These are phyloP conservation scores for Pherbina coryleti DNA, from an alignment of 2,888 invertebrate species.

Conservation along the genomic window DNA sequence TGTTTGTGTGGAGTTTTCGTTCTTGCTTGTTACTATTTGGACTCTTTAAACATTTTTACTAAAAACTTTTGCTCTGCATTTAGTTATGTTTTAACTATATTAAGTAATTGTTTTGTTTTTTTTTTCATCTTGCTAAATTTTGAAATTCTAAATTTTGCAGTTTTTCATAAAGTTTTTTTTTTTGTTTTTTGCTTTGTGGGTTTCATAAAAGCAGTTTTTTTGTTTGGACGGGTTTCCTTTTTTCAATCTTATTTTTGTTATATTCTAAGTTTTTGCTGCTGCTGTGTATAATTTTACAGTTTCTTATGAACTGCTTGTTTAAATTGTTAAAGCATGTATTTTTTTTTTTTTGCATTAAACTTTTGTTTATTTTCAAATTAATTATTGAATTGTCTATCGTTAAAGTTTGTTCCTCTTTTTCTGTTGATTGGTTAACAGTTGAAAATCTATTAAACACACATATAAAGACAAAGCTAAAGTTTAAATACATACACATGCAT, in stretches of 20 bases:
- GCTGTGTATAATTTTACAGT: background rate
- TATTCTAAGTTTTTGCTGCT: constrained; percentile 3
- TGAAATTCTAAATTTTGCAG: background rate
- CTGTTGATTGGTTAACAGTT: background rate
- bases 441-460: constrained; percentile 6
- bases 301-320: background rate
- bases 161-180: background rate
- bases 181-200: constrained; percentile 39
- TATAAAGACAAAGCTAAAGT: constrained; percentile 1
- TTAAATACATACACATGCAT: background rate
- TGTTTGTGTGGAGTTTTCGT: background rate
- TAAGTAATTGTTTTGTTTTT: background rate
- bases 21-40: background rate
- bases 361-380: background rate
- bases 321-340: background rate
- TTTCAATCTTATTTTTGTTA: constrained; percentile 62
- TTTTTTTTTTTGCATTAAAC: background rate
- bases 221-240: constrained; percentile 64
- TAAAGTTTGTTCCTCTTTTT: constrained; percentile 12
- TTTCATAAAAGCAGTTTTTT: constrained; percentile 56
- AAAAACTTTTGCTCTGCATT: background rate
- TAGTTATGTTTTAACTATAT: background rate
- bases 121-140: background rate
- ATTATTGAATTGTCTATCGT: background rate
- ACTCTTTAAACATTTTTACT: background rate